Evolutionary conservation across 2,888 invertebrate species (phyloP), one percentile per base, ranked within the genome.

Genomic region (Allygus modestus): DNA sequence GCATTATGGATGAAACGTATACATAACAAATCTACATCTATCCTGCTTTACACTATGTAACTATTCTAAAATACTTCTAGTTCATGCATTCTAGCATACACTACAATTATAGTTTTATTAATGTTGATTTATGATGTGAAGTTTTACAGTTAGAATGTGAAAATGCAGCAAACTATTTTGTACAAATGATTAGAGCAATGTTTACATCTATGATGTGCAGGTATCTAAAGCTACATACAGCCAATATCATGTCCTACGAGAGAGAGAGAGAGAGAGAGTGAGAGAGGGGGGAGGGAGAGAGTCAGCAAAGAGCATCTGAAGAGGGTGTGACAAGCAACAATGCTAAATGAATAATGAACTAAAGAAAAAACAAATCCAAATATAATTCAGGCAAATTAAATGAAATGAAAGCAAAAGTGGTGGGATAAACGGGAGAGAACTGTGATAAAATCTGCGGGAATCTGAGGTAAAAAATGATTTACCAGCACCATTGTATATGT

Each of bases 401-500:
- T 58, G 2, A 20, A 26, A 65, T 65, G 65, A 65, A 65, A 65
- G 65, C 65, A 9, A 65, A 17, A 9, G 7, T 31, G 31, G 5
- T 28, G 65, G 65, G 65, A 23, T 58, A 12, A 31, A 31, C 15
- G 5, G 31, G 26, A 28, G 65, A 28, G 23, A 54, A 23, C 51
- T 23, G 1, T 23, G 31, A 65, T 65, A 65, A 31, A 28, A 12
- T 7, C 26, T 65, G 9, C 0, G 12, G 31, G n/a, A 65, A 65
- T 20, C 65, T 31, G 15, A 17, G 65, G 54, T 20, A 54, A 9
- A 58, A 28, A 65, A 28, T 31, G 28, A 28, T 28, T 31, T 65
- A 65, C 31, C 65, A 28, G 65, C 65, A 65, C 65, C 65, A 31
- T 65, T 58, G 4, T 15, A 2, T 23, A 5, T 28, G 65, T 65